Percentiles rank a stretch among this genome's conserved stretches.
Conservation (phyloP, 2,888 invertebrate species). For the Sceliomorpha sp. region DNA sequence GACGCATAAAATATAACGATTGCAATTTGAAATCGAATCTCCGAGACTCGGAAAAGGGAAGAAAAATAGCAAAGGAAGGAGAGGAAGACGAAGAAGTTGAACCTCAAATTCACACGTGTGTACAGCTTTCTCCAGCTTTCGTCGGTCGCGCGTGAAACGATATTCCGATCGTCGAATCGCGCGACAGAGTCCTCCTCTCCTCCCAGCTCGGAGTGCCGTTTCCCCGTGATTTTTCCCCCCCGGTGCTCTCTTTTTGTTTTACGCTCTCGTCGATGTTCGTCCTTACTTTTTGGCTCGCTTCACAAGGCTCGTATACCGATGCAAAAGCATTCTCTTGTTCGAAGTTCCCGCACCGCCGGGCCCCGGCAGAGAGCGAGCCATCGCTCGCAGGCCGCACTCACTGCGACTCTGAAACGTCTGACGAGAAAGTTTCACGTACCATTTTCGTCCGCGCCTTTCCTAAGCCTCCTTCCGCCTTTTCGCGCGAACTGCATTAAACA, state of each 20-base stretch:
- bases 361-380: slow-evolving; percentile 49
- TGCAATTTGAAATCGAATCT: slow-evolving; percentile 35
- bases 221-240: slow-evolving; percentile 11
- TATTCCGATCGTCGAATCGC: slow-evolving; percentile 58
- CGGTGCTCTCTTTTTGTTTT: slow-evolving; percentile 25
- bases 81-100: slow-evolving; percentile 53
- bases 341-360: slow-evolving; percentile 64
- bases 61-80: slow-evolving; percentile 25
- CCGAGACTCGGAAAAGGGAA: slow-evolving; percentile 31
- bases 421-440: slow-evolving; percentile 68
- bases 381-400: slow-evolving; percentile 60
- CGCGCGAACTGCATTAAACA: slow-evolving; percentile 74
- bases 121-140: slow-evolving; percentile 47
- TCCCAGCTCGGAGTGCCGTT: slow-evolving; percentile 21
- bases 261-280: slow-evolving; percentile 49
- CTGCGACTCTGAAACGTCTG: slow-evolving; percentile 69
- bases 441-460: slow-evolving; percentile 36
- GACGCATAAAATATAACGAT: slow-evolving; percentile 45
- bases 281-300: slow-evolving; percentile 68
- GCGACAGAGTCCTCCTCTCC: slow-evolving; percentile 46
- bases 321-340: slow-evolving; percentile 80
- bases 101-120: slow-evolving; percentile 49
- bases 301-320: slow-evolving; percentile 67
- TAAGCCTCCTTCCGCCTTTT: slow-evolving; percentile 55
- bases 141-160: slow-evolving; percentile 60